Evolutionary conservation across 2,113 vertebrate genomes (phyloP).

Genomic region (Erinaceus europaeus): DNA sequence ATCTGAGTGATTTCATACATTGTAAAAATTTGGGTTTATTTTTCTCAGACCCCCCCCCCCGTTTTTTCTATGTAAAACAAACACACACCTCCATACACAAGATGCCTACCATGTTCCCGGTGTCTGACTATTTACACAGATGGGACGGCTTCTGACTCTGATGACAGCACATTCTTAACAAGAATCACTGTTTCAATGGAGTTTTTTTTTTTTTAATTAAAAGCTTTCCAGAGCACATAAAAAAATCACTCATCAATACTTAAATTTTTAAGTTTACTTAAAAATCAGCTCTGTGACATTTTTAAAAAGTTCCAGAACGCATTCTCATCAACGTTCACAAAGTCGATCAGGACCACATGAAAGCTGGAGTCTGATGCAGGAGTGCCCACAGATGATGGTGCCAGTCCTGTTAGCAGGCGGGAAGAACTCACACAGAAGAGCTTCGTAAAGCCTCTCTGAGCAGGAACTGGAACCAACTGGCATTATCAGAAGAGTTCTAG

Average conservation of each 20-base stretch:
- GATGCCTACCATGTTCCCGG: no score
- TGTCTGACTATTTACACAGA: neutral
- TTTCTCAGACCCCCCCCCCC: no score
- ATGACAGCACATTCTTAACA: neutral
- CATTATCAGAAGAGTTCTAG: constrained; percentile 90
- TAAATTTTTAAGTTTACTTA: constrained; percentile 69
- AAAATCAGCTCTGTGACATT: constrained; percentile 28
- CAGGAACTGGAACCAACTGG: constrained; percentile 56
- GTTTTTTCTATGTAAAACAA: no score
- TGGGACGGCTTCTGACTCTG: neutral
- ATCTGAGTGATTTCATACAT: no score
- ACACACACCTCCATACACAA: no score
- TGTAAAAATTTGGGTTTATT: no score
- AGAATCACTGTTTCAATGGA: neutral
- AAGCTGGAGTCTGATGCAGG: neutral
- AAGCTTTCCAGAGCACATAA: constrained; percentile 51
- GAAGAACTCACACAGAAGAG: constrained; percentile 68
- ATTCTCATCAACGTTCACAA: neutral
- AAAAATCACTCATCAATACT: constrained; percentile 66
- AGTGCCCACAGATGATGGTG: no score
- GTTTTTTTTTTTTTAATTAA: constrained; percentile 51
- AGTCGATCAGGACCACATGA: neutral
- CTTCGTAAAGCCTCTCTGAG: constrained; percentile 75
- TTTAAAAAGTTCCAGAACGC: neutral
- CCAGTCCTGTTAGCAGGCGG: neutral